Conservation (phyloP, 2,113 vertebrate genomes). For the Parotia lawesii region DNA sequence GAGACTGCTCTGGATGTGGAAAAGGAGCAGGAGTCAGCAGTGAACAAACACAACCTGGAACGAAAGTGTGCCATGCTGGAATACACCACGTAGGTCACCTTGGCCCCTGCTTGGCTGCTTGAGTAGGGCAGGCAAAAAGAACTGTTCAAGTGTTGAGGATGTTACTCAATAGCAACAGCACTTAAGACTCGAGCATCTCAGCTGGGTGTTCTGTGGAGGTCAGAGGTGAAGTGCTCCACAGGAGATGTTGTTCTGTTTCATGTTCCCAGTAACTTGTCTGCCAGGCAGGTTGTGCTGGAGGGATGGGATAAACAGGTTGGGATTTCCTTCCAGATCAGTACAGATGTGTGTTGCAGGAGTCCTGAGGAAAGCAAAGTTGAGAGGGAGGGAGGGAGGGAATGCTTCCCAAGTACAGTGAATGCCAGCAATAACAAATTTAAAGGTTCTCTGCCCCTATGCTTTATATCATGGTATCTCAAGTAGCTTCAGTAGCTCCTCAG, state of each 20-base stretch:
- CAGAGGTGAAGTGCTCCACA: not conserved
- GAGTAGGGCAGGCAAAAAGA: not conserved
- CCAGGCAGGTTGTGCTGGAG: not conserved
- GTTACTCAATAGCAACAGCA: not conserved
- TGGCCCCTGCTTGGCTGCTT: no score
- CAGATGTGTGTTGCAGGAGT: not conserved
- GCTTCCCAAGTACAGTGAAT: not conserved
- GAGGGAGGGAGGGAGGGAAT: not conserved
- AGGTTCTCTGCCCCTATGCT: not conserved
- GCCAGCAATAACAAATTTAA: not conserved
- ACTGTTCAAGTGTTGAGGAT: not conserved
- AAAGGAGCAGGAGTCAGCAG: constrained; percentile 75
- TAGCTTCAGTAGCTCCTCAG: not conserved
- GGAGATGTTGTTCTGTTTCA: not conserved
- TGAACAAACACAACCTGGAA: constrained; percentile 75
- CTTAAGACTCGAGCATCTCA: not conserved
- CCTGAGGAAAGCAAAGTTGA: not conserved
- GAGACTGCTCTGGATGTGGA: constrained; percentile 43
- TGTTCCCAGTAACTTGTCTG: not conserved
- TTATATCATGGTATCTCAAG: not conserved
- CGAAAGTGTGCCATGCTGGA: constrained; percentile 76
- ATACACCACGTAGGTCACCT: constrained; percentile 70
- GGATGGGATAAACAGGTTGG: not conserved
- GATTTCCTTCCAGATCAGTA: not conserved
- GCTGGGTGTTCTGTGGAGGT: not conserved